Evolutionary conservation across 2,797 vertebrate genomes (phyloP).

Genomic region (Lates japonicus): DNA sequence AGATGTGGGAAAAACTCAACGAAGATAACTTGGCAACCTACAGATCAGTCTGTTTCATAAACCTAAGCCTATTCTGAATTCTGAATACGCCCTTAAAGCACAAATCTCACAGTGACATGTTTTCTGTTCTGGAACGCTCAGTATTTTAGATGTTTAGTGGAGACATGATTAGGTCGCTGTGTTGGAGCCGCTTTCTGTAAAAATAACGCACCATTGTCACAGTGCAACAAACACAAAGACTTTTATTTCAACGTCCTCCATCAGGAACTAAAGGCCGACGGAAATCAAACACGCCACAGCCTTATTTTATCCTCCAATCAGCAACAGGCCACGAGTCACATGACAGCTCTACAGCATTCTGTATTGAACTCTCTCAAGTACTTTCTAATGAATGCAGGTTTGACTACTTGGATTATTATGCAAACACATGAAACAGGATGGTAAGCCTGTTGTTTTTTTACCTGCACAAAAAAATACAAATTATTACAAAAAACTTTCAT

Average conservation of each 20-base stretch:
- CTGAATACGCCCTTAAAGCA: background rate
- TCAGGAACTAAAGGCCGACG: constrained; percentile 5
- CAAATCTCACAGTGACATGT: background rate
- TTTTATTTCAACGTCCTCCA: constrained; percentile 51
- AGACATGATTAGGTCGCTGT: background rate
- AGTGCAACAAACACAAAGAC: constrained; percentile 82
- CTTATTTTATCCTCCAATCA: constrained; percentile 84
- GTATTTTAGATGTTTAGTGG: background rate
- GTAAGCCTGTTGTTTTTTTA: background rate
- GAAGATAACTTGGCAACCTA: background rate
- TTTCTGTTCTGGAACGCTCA: background rate
- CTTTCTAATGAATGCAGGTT: background rate
- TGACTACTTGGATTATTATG: background rate
- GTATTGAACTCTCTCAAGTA: constrained; percentile 5
- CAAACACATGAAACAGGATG: constrained; percentile 24
- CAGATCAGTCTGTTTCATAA: background rate
- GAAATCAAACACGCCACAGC: constrained; percentile 67
- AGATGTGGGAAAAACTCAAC: background rate
- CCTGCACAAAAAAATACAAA: constrained; percentile 29
- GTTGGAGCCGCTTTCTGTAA: constrained; percentile 75
- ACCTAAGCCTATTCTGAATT: background rate
- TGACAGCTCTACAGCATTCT: background rate
- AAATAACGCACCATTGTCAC: constrained; percentile 82
- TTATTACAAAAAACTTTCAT: background rate
- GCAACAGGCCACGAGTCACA: constrained; percentile 50